These are phyloP conservation scores for Oasisia sp. DNA, from an alignment of 2,888 invertebrate genomes.

Conservation along the genomic window DNA sequence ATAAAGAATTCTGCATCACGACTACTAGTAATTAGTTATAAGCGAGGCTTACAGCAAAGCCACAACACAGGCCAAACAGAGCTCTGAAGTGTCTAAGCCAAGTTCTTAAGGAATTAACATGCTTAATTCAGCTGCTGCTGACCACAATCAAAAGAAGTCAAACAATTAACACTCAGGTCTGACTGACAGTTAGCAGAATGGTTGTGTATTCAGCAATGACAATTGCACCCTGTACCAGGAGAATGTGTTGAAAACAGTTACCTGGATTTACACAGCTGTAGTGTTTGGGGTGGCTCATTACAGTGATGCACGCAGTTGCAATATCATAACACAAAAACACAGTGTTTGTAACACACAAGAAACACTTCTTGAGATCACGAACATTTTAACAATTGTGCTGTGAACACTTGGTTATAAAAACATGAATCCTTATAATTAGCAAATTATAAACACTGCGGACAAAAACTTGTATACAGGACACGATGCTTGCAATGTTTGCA, in stretches of 20 bases:
- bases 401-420: too few relatives aligned
- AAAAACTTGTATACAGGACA: too few relatives aligned
- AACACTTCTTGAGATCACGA: background rate
- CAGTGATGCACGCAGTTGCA: background rate
- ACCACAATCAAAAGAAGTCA: background rate
- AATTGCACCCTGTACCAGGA: background rate
- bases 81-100: background rate
- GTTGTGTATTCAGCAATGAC: conserved; percentile 1
- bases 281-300: background rate
- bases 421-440: too few relatives aligned
- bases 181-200: background rate
- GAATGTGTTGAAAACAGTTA: background rate
- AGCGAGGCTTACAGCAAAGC: background rate
- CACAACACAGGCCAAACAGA: background rate
- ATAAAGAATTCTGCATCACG: background rate
- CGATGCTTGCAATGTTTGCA: too few relatives aligned
- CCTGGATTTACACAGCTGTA: background rate
- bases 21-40: background rate
- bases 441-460: too few relatives aligned
- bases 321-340: background rate
- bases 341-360: background rate
- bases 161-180: background rate
- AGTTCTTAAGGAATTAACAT: background rate
- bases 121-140: background rate
- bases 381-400: background rate